A percentile compares a stretch with the other conserved stretches of the same genome.
These are phyloP conservation scores for Barbus barbus DNA, from an alignment of 2,113 vertebrate genomes.

Conservation along the genomic window DNA sequence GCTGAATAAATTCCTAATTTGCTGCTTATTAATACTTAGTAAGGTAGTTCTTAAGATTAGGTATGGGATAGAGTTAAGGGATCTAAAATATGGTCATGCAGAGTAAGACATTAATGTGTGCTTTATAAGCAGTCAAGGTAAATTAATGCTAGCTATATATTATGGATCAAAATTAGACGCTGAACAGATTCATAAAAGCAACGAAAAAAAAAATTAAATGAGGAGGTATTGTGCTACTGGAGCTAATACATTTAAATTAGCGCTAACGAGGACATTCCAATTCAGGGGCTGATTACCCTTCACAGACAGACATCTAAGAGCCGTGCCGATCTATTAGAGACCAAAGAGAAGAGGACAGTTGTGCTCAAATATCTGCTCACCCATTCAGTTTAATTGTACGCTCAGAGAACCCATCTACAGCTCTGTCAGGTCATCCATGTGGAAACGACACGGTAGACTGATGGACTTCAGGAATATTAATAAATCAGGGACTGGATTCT, in stretches of 20 bases:
- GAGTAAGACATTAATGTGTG: too few relatives aligned
- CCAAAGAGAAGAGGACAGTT: slow-evolving; percentile 52
- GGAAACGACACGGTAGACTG: slow-evolving; percentile 57
- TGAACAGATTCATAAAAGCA: slow-evolving; percentile 63
- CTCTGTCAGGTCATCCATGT: slow-evolving; percentile 67
- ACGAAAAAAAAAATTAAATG: slow-evolving; percentile 63
- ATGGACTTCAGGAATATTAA: slow-evolving; percentile 59
- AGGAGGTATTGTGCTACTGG: slow-evolving; percentile 64
- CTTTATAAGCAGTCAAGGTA: too few relatives aligned
- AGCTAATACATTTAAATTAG: slow-evolving; percentile 71
- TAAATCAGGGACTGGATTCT: slow-evolving; percentile 59
- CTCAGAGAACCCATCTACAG: slow-evolving; percentile 27
- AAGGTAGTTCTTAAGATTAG: too few relatives aligned
- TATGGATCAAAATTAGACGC: slow-evolving; percentile 53
- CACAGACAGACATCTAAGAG: slow-evolving; percentile 6
- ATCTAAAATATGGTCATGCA: too few relatives aligned
- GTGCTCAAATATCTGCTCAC: slow-evolving; percentile 66
- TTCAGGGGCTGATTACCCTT: slow-evolving; percentile 65
- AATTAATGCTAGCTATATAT: slow-evolving; percentile 72
- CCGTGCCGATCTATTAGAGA: slow-evolving; percentile 31
- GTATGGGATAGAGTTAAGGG: too few relatives aligned
- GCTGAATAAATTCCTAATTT: too few relatives aligned
- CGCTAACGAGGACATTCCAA: slow-evolving; percentile 68
- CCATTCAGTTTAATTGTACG: slow-evolving; percentile 71
- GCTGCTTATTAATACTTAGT: too few relatives aligned